Percentiles rank a stretch among this genome's conserved stretches.
phyloP scores from a whole-genome alignment of 2,888 invertebrate genomes.

The Aromia moschata region DNA sequence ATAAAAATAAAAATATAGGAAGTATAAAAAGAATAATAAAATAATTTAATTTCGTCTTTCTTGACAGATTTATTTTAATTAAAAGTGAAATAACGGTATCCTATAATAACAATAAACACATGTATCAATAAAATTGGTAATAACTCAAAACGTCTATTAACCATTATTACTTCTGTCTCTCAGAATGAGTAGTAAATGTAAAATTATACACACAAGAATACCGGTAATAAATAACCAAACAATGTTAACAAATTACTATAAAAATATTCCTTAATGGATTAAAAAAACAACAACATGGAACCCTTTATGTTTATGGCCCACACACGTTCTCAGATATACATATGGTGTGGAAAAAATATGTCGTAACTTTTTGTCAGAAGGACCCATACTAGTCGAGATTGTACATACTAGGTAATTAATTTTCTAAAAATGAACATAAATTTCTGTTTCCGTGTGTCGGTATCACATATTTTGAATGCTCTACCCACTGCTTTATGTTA shows the following conservation, averaged over 20 bases:
- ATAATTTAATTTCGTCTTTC: too few species aligned
- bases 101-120: background rate
- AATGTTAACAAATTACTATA: background rate
- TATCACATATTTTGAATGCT: background rate
- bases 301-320: background rate
- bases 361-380: background rate
- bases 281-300: background rate
- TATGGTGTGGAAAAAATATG: background rate
- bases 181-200: too few species aligned
- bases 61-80: too few species aligned
- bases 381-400: background rate
- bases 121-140: background rate
- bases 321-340: background rate
- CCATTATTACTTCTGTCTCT: too few species aligned
- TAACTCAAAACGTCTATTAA: background rate
- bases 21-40: too few species aligned
- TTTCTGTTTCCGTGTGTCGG: background rate
- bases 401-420: background rate
- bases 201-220: background rate
- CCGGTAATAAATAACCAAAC: background rate
- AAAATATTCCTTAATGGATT: background rate
- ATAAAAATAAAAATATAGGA: too few species aligned
- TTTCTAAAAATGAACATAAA: background rate
- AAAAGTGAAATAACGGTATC: background rate
- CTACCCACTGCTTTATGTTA: too few species aligned